Conservation (phyloP, 2,888 invertebrate genomes). For the Leptothorax acervorum region DNA sequence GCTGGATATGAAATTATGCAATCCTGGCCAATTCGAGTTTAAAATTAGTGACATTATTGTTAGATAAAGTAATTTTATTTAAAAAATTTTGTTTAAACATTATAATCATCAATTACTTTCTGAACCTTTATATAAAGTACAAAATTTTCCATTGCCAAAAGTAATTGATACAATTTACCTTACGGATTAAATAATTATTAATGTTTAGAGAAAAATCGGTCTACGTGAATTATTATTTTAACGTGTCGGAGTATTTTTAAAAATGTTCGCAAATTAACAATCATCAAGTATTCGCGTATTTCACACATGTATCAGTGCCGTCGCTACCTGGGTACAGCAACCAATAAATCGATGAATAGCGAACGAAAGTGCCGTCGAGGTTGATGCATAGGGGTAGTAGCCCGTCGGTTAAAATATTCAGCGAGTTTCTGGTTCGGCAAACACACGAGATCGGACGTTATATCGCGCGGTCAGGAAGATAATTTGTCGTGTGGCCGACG, state of each 20-base stretch:
- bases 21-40: background rate
- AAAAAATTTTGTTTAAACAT: background rate
- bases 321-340: constrained; percentile 6
- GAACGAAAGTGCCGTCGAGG: constrained; percentile 58
- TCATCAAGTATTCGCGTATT: constrained; percentile 4
- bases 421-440: constrained; percentile 52
- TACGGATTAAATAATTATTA: background rate
- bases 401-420: constrained; percentile 68
- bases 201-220: background rate
- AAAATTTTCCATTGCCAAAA: background rate
- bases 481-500: constrained; percentile 63
- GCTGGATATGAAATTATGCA: background rate
- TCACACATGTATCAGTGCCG: constrained; percentile 1
- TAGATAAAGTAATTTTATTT: background rate
- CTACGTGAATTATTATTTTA: background rate
- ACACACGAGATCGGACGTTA: constrained; percentile 44
- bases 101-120: background rate
- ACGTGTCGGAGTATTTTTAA: background rate
- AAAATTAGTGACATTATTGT: background rate
- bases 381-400: constrained; percentile 43
- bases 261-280: background rate
- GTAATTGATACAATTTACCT: background rate
- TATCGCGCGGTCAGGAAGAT: constrained; percentile 64
- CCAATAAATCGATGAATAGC: constrained; percentile 64
- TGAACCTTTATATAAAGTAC: background rate